Evolutionary conservation across 2,888 invertebrate species (phyloP).

Genomic region (Drosophila nigricruria): DNA sequence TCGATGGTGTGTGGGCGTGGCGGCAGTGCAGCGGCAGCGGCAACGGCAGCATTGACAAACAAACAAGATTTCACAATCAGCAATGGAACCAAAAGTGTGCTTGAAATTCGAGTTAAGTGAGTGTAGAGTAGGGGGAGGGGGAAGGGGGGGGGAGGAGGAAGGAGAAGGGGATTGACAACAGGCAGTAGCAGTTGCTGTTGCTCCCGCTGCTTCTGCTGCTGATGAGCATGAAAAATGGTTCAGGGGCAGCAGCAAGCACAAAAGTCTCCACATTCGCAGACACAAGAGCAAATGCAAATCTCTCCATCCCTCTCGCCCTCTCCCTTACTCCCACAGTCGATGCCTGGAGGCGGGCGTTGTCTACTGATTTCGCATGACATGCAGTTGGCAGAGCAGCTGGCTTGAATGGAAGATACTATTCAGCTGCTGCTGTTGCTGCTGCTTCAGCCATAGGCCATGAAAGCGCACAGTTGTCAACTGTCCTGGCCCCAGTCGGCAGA

Average conservation of each 20-base stretch:
- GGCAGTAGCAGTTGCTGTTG: slow-evolving; percentile 15
- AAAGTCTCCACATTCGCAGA: slow-evolving; percentile 13
- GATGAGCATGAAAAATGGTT: slow-evolving; percentile 54
- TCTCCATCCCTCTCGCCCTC: background rate
- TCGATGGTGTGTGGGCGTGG: slow-evolving; percentile 37
- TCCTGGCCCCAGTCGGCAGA: no score
- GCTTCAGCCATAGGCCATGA: slow-evolving; percentile 64
- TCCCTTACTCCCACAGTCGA: background rate
- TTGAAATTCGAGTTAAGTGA: slow-evolving; percentile 69
- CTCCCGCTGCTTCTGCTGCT: slow-evolving; percentile 1
- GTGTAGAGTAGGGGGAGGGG: slow-evolving; percentile 14
- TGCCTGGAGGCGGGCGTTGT: slow-evolving; percentile 35
- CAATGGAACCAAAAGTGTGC: slow-evolving; percentile 67
- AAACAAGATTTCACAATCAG: slow-evolving; percentile 78
- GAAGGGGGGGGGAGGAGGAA: background rate
- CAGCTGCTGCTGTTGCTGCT: slow-evolving; percentile 35
- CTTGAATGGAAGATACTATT: slow-evolving; percentile 50
- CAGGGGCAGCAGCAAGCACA: slow-evolving; percentile 29
- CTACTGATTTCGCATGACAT: slow-evolving; percentile 73
- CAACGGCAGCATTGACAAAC: slow-evolving; percentile 43
- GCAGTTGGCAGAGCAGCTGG: slow-evolving; percentile 36
- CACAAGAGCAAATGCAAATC: slow-evolving; percentile 45
- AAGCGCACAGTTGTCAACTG: slow-evolving; percentile 75
- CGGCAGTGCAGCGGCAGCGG: slow-evolving; percentile 11
- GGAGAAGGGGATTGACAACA: background rate